A percentile compares a stretch with the other conserved stretches of the same genome.
Conservation (phyloP, 2,888 invertebrate species). For the Aphidoletes aphidimyza region DNA sequence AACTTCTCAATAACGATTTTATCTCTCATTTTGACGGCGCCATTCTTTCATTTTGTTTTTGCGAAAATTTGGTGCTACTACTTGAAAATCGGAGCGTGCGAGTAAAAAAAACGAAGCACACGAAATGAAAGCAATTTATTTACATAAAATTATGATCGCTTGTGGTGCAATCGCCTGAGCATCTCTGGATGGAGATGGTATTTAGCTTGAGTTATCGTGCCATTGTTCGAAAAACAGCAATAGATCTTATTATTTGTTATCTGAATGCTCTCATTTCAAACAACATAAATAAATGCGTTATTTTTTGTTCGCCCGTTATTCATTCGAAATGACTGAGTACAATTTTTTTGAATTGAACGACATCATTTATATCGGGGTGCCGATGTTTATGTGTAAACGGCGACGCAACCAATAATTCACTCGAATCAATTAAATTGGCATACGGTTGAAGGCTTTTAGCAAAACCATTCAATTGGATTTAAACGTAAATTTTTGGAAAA, state of each 20-base stretch:
- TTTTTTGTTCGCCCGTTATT: background rate
- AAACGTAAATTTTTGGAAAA: too few relatives aligned
- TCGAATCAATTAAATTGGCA: slow-evolving; percentile 52
- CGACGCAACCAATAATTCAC: background rate
- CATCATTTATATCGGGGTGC: background rate
- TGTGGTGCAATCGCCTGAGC: background rate
- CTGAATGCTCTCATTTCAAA: slow-evolving; percentile 11
- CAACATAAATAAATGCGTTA: background rate
- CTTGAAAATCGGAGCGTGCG: background rate
- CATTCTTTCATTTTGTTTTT: slow-evolving; percentile 7
- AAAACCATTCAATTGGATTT: too few relatives aligned
- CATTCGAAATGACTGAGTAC: background rate
- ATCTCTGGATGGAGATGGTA: background rate
- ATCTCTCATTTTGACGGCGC: slow-evolving; percentile 33
- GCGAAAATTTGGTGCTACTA: background rate
- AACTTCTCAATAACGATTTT: slow-evolving; percentile 48
- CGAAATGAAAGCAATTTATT: slow-evolving; percentile 47
- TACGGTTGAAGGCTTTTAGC: background rate
- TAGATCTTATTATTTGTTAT: slow-evolving; percentile 47
- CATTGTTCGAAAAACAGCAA: background rate
- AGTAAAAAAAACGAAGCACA: background rate
- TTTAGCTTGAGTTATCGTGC: background rate
- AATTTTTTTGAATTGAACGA: background rate
- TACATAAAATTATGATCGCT: slow-evolving; percentile 39
- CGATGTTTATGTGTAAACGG: background rate